Conservation (phyloP, 2,888 invertebrate species). For the Tanytarsus gracilentus region DNA sequence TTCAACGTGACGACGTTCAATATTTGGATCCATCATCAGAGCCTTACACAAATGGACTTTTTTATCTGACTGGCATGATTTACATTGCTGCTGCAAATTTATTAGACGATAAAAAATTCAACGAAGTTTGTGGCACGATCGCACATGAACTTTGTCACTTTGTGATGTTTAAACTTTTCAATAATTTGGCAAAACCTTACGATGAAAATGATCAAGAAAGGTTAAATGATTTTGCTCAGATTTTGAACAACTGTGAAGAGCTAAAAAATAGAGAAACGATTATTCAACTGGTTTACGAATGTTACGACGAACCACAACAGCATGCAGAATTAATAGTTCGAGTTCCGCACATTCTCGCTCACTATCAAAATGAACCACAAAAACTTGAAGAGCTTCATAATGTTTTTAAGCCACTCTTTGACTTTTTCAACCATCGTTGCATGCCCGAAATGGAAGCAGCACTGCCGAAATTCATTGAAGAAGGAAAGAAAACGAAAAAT, state of each 20-base stretch:
- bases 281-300: not conserved
- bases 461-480: not conserved
- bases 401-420: not conserved
- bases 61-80: not conserved
- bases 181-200: not conserved
- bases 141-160: not conserved
- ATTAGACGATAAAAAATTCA: not conserved
- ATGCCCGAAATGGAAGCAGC: not conserved
- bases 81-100: not conserved
- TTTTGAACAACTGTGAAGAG: not conserved
- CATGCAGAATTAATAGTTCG: not conserved
- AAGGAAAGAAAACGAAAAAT: no score
- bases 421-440: not conserved
- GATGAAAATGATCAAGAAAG: not conserved
- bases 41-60: not conserved
- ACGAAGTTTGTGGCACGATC: not conserved
- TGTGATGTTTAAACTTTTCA: not conserved
- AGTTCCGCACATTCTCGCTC: not conserved
- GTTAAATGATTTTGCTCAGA: not conserved
- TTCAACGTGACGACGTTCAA: not conserved
- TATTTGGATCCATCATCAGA: not conserved
- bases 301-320: not conserved
- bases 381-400: not conserved
- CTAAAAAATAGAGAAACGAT: not conserved
- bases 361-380: not conserved